Base-by-base conservation (phyloP, 2,888 invertebrate species). In the Euplagia quadripunctaria region DNA sequence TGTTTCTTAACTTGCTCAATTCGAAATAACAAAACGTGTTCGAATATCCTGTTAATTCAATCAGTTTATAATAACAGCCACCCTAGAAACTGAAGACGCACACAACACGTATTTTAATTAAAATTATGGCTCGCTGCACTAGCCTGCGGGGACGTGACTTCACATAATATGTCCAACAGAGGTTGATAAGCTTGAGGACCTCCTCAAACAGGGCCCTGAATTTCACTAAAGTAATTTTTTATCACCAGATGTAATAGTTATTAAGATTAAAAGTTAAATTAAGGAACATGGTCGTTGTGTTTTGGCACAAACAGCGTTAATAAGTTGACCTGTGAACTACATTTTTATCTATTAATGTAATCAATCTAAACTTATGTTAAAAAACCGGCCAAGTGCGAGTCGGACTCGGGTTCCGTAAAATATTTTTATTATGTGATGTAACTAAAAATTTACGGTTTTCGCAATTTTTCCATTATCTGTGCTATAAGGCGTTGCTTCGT, bases 111-210 rank as follows among this genome's bases (percentile, higher is more conserved):
- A 66, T 72, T 71, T 75, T 72, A 72, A 71, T 75, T 75, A 75
- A 69, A 42, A 43, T 72, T 55, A 71, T 49, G 46, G 4, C 51
- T 41, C 69, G 16, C 9, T 41, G 64, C 4, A 16, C 58, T 49
- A 58, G 64, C 43, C 63, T 17, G 41, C 31, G 61, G 43, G 64
- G 75, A 82, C 83, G 83, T 83, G 83, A 77, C 81, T 52, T 4
- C 71, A 76, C 83, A 83, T 83, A 84, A 83, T 80, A 17, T 42
- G 67, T 64, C 64, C 74, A 71, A 68, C 64, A 20, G 14, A 6
- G 11, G 74, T 52, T 82, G 73, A 83, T 83, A 80, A 80, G 82
- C 77, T 70, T 64, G 66, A 75, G 75, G 63, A 49, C 20, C 75
- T 72, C 72, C 71, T 72, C 66, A 75, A 72, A 72, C 66, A 75